Percentiles rank a stretch among this genome's conserved stretches.
phyloP scores from a whole-genome alignment of 2,888 invertebrate species.

The Meliscaeva auricollis region DNA sequence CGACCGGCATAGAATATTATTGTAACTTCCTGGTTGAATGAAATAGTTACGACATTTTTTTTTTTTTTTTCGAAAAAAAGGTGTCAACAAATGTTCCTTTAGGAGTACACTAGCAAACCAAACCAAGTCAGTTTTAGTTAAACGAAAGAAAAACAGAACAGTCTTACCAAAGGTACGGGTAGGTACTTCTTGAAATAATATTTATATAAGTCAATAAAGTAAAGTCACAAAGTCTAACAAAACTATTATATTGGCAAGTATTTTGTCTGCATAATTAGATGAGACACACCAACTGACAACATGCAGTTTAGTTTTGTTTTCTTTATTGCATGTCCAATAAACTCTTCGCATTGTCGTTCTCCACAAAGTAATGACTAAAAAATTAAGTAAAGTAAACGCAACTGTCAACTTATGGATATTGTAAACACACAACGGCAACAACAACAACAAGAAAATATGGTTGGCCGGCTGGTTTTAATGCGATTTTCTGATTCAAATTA shows the following conservation, averaged over 20 bases:
- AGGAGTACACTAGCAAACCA: not conserved
- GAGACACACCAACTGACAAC: conserved; percentile 21
- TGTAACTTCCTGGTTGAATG: conserved; percentile 63
- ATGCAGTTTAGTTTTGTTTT: conserved; percentile 8
- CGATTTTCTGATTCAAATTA: conserved; percentile 63
- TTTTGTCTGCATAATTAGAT: conserved; percentile 35
- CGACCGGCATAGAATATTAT: conserved; percentile 27
- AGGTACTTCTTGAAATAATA: not conserved
- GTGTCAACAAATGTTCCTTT: conserved; percentile 47
- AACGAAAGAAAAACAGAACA: not conserved
- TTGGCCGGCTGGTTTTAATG: conserved; percentile 34
- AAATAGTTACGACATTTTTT: conserved; percentile 35
- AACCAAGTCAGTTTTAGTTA: not conserved
- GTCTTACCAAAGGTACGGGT: no score
- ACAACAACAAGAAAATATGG: not conserved
- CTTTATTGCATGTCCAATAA: conserved; percentile 2
- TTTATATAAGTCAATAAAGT: conserved; percentile 29
- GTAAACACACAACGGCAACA: not conserved
- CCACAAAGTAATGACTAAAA: not conserved
- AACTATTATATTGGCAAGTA: not conserved
- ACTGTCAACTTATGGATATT: conserved; percentile 42
- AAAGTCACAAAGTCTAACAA: conserved; percentile 4
- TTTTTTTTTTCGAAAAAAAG: conserved; percentile 29
- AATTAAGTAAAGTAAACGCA: conserved; percentile 18
- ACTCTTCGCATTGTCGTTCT: not conserved